phyloP scores from a whole-genome alignment of 1,140 invertebrate species.

The Pseudomyrmex flavicornis region DNA sequence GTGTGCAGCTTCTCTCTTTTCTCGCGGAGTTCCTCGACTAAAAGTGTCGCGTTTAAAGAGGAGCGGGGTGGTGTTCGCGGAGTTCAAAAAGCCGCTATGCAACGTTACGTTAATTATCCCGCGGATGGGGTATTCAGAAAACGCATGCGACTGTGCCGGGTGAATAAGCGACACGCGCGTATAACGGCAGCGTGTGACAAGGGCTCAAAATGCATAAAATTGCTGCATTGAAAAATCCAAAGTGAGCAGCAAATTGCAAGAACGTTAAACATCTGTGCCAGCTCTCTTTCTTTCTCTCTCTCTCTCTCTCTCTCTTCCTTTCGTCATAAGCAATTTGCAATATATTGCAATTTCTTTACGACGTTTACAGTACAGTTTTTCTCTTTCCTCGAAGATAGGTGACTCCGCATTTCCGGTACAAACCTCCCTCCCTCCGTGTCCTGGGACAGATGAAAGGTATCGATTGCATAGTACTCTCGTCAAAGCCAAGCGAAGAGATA shows the following conservation, averaged over 20 bases:
- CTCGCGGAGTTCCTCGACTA: constrained; percentile 40
- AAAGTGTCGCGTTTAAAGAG: constrained; percentile 42
- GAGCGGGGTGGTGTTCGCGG: not conserved
- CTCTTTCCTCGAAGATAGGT: not conserved
- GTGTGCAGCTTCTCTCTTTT: not conserved
- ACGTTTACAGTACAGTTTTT: not conserved
- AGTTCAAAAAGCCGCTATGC: constrained; percentile 57
- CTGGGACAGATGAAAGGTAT: constrained; percentile 33
- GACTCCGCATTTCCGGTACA: constrained; percentile 1
- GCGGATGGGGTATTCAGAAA: constrained; percentile 39
- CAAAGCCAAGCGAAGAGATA: constrained; percentile 51
- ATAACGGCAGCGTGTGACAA: not conserved
- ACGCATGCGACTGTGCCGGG: not conserved
- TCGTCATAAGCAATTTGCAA: not conserved
- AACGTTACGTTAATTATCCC: constrained; percentile 63
- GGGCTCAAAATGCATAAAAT: not conserved
- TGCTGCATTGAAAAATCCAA: constrained; percentile 1
- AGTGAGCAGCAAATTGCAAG: not conserved
- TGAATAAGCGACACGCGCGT: not conserved
- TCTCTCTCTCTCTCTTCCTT: not conserved
- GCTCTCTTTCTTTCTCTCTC: not conserved
- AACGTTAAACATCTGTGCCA: not conserved
- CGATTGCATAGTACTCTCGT: constrained; percentile 38
- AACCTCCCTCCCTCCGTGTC: constrained; percentile 1
- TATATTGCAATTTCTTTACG: not conserved